Base-by-base conservation (phyloP, 2,888 invertebrate species). In the Cheilosia pagana region DNA sequence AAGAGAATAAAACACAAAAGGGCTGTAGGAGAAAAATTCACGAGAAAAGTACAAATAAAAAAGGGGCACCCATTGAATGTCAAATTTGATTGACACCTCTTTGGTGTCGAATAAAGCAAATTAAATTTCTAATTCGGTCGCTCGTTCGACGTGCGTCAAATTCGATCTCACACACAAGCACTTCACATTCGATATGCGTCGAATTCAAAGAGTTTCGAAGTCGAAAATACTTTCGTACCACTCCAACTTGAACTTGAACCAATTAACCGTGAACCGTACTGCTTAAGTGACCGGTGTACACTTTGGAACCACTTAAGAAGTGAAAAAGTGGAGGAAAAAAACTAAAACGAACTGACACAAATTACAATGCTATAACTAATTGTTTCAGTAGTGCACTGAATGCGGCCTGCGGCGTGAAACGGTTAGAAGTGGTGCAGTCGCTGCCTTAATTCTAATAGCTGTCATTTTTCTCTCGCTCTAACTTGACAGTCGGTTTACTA, bases 321-420 rank as follows among this genome's bases (percentile, higher is more conserved):
- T 48, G 53, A 43, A 52, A 53, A 28, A 52, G 28, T 53, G 31
- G 14, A 25, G 12, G 25, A 28, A 19, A 57, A n/a, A 35, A 48
- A 23, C 12, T 25, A 21, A 16, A 19, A 16, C 16, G 25, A 70
- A 5, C 57, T 48, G 78, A 68, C 62, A 74, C 53, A 79, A 83
- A 83, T 83, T 83, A 83, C 83, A 78, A 74, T 74, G 74, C 43
- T 83, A 74, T 74, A 83, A 83, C 83, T 83, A 83, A 83, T 83
- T 83, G 83, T 74, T 68, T 62, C 50, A 39, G 53, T 68, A 62
- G 68, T 78, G 77, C 41, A 57, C 25, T 43, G 35, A 12, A 12
- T 12, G 35, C 35, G 35, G 43, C 74, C 43, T 0, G 31, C 41
- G 74, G 83, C 74, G 62, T 74, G 39, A 67, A 68, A 81, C 77